phyloP scores from a whole-genome alignment of 2,888 invertebrate genomes.

The Aromia moschata region DNA sequence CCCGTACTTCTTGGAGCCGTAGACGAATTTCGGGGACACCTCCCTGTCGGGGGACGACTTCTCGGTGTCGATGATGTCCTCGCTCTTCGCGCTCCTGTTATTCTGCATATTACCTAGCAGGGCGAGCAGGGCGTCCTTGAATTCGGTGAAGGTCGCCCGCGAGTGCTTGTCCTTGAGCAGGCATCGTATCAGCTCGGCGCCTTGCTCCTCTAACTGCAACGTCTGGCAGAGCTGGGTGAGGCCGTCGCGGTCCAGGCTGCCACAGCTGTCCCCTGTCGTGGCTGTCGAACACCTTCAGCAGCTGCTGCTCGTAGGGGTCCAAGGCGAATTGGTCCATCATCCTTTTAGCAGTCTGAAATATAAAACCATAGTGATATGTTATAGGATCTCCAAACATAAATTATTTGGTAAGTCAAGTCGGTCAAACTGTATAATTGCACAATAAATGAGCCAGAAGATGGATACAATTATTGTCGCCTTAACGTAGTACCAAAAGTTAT shows the following conservation, averaged over 20 bases:
- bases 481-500: too few relatives aligned
- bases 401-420: too few relatives aligned
- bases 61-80: conserved; percentile 53
- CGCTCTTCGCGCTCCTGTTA: conserved; percentile 43
- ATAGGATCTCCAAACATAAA: background rate
- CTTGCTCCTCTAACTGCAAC: conserved; percentile 79
- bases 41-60: conserved; percentile 71
- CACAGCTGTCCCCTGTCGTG: conserved; percentile 77
- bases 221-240: conserved; percentile 77
- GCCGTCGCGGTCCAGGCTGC: conserved; percentile 73
- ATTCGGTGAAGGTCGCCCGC: conserved; percentile 75
- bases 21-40: conserved; percentile 77
- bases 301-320: conserved; percentile 84
- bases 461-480: too few relatives aligned
- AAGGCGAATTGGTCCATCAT: conserved; percentile 50
- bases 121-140: conserved; percentile 78
- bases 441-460: too few relatives aligned
- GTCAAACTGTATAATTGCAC: too few relatives aligned
- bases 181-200: conserved; percentile 61
- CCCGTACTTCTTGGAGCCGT: conserved; percentile 80
- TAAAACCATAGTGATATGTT: background rate
- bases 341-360: conserved; percentile 1
- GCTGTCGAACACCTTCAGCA: conserved; percentile 82
- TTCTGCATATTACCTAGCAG: conserved; percentile 69
- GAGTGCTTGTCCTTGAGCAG: conserved; percentile 66